These are phyloP conservation scores for Dendrolimus houi DNA, from an alignment of 2,888 invertebrate genomes.

Conservation along the genomic window DNA sequence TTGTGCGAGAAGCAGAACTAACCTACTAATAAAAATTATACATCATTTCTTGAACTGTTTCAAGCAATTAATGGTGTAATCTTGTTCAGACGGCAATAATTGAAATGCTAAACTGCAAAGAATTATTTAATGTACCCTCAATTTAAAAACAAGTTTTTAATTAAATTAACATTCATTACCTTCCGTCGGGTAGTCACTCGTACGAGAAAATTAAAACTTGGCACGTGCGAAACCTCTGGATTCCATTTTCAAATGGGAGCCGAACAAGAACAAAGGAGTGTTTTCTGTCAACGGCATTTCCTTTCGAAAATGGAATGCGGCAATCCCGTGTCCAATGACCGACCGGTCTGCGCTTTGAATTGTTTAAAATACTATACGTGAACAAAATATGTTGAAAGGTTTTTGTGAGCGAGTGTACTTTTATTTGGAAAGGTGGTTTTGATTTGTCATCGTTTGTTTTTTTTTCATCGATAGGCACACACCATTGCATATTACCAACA, in stretches of 20 bases:
- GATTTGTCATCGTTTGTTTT: not conserved
- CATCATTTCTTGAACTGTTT: too few relatives aligned
- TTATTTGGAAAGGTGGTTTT: not conserved
- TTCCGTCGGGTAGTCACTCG: conserved; percentile 17
- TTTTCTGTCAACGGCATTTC: conserved; percentile 62
- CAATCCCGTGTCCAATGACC: conserved; percentile 36
- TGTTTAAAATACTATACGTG: conserved; percentile 1
- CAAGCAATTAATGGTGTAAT: too few relatives aligned
- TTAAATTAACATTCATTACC: conserved; percentile 32
- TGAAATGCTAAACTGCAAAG: too few relatives aligned
- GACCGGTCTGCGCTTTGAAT: conserved; percentile 24
- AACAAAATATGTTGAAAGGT: not conserved
- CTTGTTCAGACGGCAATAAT: too few relatives aligned
- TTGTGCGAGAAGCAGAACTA: too few relatives aligned
- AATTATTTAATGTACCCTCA: not conserved
- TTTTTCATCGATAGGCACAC: too few relatives aligned
- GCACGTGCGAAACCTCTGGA: conserved; percentile 19
- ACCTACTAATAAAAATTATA: too few relatives aligned
- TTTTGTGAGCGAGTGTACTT: not conserved
- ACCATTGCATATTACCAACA: too few relatives aligned
- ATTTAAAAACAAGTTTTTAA: conserved; percentile 10
- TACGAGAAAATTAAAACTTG: conserved; percentile 21
- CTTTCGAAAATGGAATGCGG: conserved; percentile 58
- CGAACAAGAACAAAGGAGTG: conserved; percentile 52
- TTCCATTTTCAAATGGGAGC: conserved; percentile 16